Percentiles rank a stretch among this genome's conserved stretches.
Evolutionary conservation across 2,113 vertebrate genomes (phyloP).

Genomic region (Alligator sinensis): DNA sequence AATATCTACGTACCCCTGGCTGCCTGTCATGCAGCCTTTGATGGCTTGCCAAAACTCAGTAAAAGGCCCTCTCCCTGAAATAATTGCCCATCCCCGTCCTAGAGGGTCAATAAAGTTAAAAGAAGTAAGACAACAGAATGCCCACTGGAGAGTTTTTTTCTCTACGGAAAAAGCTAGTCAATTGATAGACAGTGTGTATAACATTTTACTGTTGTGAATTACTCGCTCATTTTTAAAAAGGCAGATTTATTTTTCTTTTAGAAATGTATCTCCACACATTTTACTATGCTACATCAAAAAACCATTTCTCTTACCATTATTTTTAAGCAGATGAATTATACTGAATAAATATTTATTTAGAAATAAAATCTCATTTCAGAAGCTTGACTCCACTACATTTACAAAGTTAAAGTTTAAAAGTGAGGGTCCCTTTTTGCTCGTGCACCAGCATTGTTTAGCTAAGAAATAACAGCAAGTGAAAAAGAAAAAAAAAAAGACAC

Average conservation of each 20-base stretch:
- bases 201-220: not conserved
- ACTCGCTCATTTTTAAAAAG: not conserved
- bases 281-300: not conserved
- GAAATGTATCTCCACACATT: not conserved
- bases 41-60: no score
- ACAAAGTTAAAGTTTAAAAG: not conserved
- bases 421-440: not conserved
- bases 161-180: not conserved
- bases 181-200: not conserved
- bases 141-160: rapidly evolving
- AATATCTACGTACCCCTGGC: no score
- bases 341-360: not conserved
- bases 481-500: rapidly evolving
- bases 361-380: not conserved
- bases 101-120: not conserved
- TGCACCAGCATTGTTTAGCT: not conserved
- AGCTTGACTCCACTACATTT: not conserved
- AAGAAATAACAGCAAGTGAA: not conserved
- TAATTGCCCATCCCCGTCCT: not conserved
- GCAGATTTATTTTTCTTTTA: not conserved
- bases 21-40: no score
- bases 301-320: not conserved
- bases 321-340: not conserved
- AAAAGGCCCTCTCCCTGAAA: no score
- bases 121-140: not conserved